Percentiles rank a stretch among this genome's conserved stretches.
These are phyloP conservation scores for Otocyon megalotis DNA, from an alignment of 2,113 vertebrate species.

Conservation along the genomic window DNA sequence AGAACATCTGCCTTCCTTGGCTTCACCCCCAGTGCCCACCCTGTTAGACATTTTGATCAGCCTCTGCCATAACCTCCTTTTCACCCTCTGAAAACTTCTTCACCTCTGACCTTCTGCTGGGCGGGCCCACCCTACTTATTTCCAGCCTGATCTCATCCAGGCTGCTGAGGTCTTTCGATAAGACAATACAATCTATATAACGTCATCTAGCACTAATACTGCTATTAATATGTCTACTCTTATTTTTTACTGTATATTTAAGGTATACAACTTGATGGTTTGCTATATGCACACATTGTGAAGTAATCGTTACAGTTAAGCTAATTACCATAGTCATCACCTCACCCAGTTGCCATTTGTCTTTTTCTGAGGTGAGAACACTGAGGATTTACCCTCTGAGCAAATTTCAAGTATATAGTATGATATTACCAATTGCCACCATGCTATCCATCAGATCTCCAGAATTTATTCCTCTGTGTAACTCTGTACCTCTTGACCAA, in stretches of 20 bases:
- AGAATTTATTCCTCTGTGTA: not conserved
- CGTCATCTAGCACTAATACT: not conserved
- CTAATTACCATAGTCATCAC: not conserved
- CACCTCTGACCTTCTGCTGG: not conserved
- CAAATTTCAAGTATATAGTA: not conserved
- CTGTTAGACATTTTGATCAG: not conserved
- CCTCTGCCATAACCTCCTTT: not conserved
- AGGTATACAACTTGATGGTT: not conserved
- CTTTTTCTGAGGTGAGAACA: too few species aligned
- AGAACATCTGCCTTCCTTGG: not conserved
- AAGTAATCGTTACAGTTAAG: not conserved
- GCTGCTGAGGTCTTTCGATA: not conserved
- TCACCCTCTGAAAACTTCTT: not conserved
- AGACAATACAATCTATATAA: not conserved
- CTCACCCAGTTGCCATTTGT: not conserved
- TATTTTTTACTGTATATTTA: not conserved
- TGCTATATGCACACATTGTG: not conserved
- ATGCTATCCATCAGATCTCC: not conserved
- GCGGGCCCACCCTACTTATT: not conserved
- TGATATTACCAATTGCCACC: not conserved
- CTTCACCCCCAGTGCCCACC: not conserved
- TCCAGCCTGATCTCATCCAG: not conserved
- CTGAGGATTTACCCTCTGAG: not conserved
- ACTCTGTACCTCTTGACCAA: not conserved
- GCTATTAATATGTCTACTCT: not conserved